Percentiles rank a stretch among this genome's conserved stretches.
Evolutionary conservation across 2,113 vertebrate species (phyloP).

Genomic region (Dicrurus megarhynchus): DNA sequence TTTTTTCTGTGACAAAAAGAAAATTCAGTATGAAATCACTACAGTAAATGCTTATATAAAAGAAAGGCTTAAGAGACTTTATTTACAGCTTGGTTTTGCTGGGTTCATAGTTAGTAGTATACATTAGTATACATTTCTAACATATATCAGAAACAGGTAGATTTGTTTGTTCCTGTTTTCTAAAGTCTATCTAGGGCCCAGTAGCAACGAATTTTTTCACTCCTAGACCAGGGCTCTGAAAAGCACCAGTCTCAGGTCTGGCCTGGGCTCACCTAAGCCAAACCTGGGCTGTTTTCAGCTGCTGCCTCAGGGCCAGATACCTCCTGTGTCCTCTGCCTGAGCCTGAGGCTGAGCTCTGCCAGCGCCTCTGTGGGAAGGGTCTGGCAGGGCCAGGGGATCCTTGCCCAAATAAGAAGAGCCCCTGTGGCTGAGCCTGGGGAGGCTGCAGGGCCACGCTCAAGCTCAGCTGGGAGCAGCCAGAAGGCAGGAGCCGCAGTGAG

Average conservation of each 20-base stretch:
- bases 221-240: background rate
- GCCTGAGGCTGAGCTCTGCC: background rate
- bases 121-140: background rate
- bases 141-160: background rate
- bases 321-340: background rate
- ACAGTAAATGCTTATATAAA: background rate
- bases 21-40: background rate
- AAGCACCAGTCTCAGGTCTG: background rate
- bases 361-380: background rate
- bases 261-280: background rate
- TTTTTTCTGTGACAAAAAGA: background rate
- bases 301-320: rapidly evolving
- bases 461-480: background rate
- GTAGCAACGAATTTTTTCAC: background rate
- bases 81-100: background rate
- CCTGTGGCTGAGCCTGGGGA: background rate
- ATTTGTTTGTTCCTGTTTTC: background rate
- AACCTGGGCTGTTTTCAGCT: background rate
- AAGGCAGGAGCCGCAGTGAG: background rate
- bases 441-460: rapidly evolving
- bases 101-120: background rate
- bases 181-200: background rate
- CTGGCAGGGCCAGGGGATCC: background rate
- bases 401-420: background rate
- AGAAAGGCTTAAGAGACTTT: background rate